Percentiles rank a stretch among this genome's conserved stretches.
Evolutionary conservation across 2,888 invertebrate genomes (phyloP).

Genomic region (Thalpophila matura): DNA sequence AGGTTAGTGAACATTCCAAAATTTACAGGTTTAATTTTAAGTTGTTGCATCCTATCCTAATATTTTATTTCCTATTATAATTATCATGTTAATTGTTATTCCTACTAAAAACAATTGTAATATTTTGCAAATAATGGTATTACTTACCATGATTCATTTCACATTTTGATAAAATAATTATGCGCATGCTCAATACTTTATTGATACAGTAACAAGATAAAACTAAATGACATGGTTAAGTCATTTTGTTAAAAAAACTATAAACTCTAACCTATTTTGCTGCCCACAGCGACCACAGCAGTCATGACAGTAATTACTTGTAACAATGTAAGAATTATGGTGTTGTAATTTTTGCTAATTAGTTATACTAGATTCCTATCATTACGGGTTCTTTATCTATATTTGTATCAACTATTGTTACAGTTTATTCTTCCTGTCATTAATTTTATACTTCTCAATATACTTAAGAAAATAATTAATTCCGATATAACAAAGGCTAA

Average conservation of each 20-base stretch:
- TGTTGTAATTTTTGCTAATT: conserved; percentile 13
- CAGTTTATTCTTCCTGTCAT: conserved; percentile 25
- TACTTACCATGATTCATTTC: too few relatives aligned
- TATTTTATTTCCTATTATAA: not conserved
- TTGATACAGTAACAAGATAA: too few relatives aligned
- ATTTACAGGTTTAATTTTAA: not conserved
- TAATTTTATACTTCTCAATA: conserved; percentile 4
- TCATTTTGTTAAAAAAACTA: too few relatives aligned
- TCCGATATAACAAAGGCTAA: conserved; percentile 1
- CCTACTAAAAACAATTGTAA: too few relatives aligned
- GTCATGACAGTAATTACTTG: conserved; percentile 3
- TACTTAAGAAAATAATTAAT: conserved; percentile 12
- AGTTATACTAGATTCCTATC: conserved; percentile 1
- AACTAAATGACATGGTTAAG: too few relatives aligned
- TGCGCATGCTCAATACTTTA: too few relatives aligned
- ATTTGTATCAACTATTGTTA: conserved; percentile 5
- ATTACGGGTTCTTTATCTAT: conserved; percentile 18
- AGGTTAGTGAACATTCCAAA: not conserved
- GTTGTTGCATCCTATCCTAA: not conserved
- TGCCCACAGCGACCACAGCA: not conserved
- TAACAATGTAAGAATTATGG: conserved; percentile 1
- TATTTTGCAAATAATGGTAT: not conserved
- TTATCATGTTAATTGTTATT: too few relatives aligned
- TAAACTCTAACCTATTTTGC: too few relatives aligned
- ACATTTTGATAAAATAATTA: too few relatives aligned